Conservation (phyloP, 1,140 invertebrate genomes). For the Drosophila sucinea region DNA sequence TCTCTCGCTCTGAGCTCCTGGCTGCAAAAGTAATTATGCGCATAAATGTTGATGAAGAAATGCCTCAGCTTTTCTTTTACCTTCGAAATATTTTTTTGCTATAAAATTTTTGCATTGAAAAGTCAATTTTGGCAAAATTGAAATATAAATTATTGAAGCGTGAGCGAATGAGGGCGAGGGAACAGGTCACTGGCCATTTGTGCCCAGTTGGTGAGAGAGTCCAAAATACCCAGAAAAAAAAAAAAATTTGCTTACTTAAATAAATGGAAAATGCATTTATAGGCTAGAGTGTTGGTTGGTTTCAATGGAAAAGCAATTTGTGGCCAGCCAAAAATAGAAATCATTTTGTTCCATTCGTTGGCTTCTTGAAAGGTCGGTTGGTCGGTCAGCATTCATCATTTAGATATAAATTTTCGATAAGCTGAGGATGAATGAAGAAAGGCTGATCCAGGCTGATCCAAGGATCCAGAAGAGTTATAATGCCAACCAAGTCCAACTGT, state of each 20-base stretch:
- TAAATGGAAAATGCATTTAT: slow-evolving; percentile 48
- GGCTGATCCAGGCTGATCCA: too few relatives aligned
- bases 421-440: too few relatives aligned
- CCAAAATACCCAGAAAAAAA: slow-evolving; percentile 6
- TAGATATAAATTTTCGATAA: neutral
- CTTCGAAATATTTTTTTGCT: too few relatives aligned
- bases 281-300: neutral
- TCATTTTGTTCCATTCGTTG: neutral
- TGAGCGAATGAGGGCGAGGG: slow-evolving; percentile 13
- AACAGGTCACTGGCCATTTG: slow-evolving; percentile 20
- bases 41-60: slow-evolving; percentile 48
- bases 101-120: slow-evolving; percentile 46
- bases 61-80: neutral
- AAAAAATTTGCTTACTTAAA: slow-evolving; percentile 18
- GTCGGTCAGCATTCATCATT: neutral
- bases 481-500: too few relatives aligned
- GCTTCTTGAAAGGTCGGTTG: too few relatives aligned
- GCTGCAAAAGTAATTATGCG: slow-evolving; percentile 58
- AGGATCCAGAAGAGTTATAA: too few relatives aligned
- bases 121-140: slow-evolving; percentile 60
- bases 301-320: slow-evolving; percentile 2
- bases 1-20: neutral
- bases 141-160: slow-evolving; percentile 74
- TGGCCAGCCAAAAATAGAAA: neutral
- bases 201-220: slow-evolving; percentile 32